Percentiles rank a stretch among this genome's conserved stretches.
phyloP scores from a whole-genome alignment of 2,113 vertebrate species.

The Panthera uncia region DNA sequence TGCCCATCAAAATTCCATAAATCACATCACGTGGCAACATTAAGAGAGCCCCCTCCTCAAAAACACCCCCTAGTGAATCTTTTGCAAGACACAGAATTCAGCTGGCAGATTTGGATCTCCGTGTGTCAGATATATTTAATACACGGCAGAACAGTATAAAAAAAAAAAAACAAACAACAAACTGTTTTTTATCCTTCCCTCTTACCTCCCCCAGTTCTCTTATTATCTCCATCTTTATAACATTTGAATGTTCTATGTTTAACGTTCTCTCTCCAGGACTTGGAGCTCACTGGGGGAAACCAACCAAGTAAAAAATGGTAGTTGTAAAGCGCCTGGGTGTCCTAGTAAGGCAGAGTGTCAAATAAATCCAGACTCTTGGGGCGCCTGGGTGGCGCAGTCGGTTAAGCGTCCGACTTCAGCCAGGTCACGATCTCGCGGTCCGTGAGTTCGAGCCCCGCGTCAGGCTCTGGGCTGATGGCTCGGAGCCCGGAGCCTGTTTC shows the following conservation, averaged over 20 bases:
- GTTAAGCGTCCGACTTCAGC: too few relatives aligned
- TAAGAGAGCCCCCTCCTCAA: background rate
- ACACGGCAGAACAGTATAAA: background rate
- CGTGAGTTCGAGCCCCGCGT: too few relatives aligned
- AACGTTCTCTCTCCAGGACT: slow-evolving; percentile 22
- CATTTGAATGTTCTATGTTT: background rate
- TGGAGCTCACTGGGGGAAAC: background rate
- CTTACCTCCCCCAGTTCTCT: background rate
- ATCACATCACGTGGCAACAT: background rate
- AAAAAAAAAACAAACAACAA: background rate
- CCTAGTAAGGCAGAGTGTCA: background rate
- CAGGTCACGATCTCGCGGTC: too few relatives aligned
- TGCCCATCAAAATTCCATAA: slow-evolving; percentile 35
- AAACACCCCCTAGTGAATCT: background rate
- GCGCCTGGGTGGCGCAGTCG: too few relatives aligned
- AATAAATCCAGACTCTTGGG: slow-evolving; percentile 7
- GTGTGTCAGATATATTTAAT: background rate
- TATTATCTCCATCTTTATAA: slow-evolving; percentile 45
- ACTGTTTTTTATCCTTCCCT: background rate
- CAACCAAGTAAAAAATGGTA: slow-evolving; percentile 35
- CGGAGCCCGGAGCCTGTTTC: too few relatives aligned
- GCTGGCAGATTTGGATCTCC: background rate
- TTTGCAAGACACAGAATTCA: background rate
- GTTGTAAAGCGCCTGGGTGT: slow-evolving; percentile 44
- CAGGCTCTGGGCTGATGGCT: too few relatives aligned